Base-by-base conservation (phyloP, 2,113 vertebrate genomes). In the Planiliza haematocheilus region DNA sequence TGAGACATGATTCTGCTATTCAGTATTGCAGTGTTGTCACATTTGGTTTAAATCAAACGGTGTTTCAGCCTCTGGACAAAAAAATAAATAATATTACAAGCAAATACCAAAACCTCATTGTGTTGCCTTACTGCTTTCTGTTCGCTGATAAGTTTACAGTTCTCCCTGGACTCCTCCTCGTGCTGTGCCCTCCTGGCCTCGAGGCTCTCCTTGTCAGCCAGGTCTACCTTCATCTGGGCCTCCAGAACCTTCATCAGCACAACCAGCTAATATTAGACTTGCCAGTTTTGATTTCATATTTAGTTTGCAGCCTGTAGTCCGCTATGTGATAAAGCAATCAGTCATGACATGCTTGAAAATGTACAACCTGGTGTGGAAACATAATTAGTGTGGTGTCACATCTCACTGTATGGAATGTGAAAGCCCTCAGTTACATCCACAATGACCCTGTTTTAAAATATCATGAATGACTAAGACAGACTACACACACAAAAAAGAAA, bases 211-310 rank as follows among this genome's bases (percentile, higher is more conserved):
- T 99, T 99, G 82, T 98, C 97, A 1, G 96, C 95, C 77, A 98
- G 82, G 91, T 99, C 98, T 60, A 88, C 95, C 91, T 98, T 98
- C 94, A 99, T 98, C 88, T 99, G 97, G 85, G 94, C 94, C 90
- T 99, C 97, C 82, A 99, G 91, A 60, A 97, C 95, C 98, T 99
- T 77, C 18, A 73, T 78, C 36, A 67, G 59, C 41, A 82, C 17
- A 82, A 34, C 8, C 24, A 48, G 16, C 2, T 1, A 59, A 67
- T 10, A 58, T 16, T 13, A 52, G 1, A 48, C 20, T 3, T 16
- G 51, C 4, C 13, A 21, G 7, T 62, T 50, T 48, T 34, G 7
- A 70, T 53, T 46, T 61, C 14, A 72, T n/a, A 50, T 42, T 62
- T 38, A 42, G 38, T 17, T 8, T 55, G 2, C 12, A 41, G 20